phyloP scores from a whole-genome alignment of 2,113 vertebrate species.

The Mormyrus lacerda region DNA sequence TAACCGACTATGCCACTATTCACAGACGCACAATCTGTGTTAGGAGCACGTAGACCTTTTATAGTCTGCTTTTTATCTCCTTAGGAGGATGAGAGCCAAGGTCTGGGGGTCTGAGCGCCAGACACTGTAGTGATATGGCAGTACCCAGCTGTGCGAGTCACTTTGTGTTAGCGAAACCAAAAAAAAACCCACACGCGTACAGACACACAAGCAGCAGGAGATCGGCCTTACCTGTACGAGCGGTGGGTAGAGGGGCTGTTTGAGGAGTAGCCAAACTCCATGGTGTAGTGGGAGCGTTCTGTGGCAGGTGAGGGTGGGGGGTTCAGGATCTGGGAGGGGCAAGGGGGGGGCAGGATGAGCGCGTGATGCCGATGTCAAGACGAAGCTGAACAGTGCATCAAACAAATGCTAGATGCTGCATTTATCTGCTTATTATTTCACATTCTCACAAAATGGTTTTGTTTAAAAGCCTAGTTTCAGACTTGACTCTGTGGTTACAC shows the following conservation, averaged over 20 bases:
- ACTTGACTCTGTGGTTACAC: neutral
- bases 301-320: conserved; percentile 95
- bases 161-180: neutral
- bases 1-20: neutral
- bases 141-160: neutral
- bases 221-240: conserved; percentile 78
- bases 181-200: neutral
- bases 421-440: neutral
- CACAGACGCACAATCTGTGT: neutral
- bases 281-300: conserved; percentile 88
- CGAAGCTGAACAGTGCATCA: neutral
- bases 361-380: neutral
- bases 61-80: conserved; percentile 17
- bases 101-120: conserved; percentile 9
- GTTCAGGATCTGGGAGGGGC: conserved; percentile 78
- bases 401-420: neutral
- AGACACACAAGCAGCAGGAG: neutral
- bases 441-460: neutral
- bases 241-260: conserved; percentile 96
- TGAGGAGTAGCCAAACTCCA: conserved; percentile 95
- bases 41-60: neutral
- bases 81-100: neutral
- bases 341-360: conserved; percentile 9
- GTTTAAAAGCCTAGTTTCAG: neutral
- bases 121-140: conserved; percentile 16